Evolutionary conservation across 2,888 invertebrate species (phyloP), one percentile per base, ranked within the genome.

Genomic region (Pandemis corylana): DNA sequence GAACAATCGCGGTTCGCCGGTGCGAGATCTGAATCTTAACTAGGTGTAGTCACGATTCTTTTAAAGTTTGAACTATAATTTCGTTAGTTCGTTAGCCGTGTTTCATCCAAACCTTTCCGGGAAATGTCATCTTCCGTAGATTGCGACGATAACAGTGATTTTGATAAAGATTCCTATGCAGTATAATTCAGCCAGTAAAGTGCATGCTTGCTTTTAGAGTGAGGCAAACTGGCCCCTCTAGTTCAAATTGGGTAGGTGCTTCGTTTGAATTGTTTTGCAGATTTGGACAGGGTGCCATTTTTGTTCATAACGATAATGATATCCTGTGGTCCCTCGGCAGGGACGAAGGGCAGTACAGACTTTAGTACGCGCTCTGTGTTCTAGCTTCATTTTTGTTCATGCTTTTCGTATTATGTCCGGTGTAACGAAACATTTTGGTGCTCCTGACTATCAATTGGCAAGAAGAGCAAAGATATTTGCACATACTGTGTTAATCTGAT

Each of bases 11-110:
- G 81, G 75, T 62, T 66, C 75, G 80, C 80, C 80, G 81, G 82
- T 76, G 81, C 90, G 85, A 86, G 93, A 92, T 92, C 83, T 78
- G 90, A 92, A 94, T 94, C 91, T 91, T 89, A 93, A 93, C 87
- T 88, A 90, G 89, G 81, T 76, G 83, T 84, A 89, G 92, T 93
- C 93, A 94, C 93, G 93, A 92, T 82, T 82, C 75, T 73, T 77
- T 70, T 62, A 71, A 80, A 72, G 69, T 78, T 74, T 66, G 36
- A 71, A 73, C 62, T 68, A 65, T 72, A 46, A 61, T 75, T 75
- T 69, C 68, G 75, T 72, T 70, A 36, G 12, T 6, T 13, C 7
- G 41, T 68, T 59, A 15, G 44, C 49, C 51, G 46, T 62, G 61
- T 42, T 65, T 42, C 28, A 62, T 67, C 53, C 63, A 66, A 67